Evolutionary conservation across 2,113 vertebrate genomes (phyloP), one percentile per base, ranked within the genome.

Genomic region (Platysternon megacephalum): DNA sequence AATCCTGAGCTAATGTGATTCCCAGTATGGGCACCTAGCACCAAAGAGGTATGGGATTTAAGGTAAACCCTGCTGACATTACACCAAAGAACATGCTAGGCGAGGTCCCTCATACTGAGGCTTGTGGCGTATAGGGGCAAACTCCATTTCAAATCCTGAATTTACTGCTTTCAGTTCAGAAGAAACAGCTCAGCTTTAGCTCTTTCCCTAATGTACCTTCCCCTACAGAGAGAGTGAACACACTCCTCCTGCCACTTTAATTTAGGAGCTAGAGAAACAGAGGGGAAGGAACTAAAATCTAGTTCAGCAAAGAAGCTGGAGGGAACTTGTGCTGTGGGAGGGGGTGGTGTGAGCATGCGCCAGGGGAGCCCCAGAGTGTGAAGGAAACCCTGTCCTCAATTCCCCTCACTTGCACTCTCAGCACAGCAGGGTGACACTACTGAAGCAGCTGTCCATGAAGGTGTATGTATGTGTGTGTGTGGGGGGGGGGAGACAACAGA

Each of bases 151-250:
- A 91, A 46, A 8, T 12, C 22, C 11, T 1, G 28, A 86, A 76
- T 51, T 7, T 52, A 9, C 0, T 3, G 32, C 16, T 44, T 80
- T 81, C 84, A 24, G 21, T 26, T 4, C 0, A 2, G 56, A 9
- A 0, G 0, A 2, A 39, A 9, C 49, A 26, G 22, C 2, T 1
- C 39, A 87, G 79, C 48, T 24, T 78, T 13, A 76, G 5, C 39
- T 74, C 68, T 55, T 0, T 0, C 3, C 29, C 0, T 3, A 61
- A 35, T 0, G 2, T 48, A 49, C 74, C 85, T 32, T 68, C 11
- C 16, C 48, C 79, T 2, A 2, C 0, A 1, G 65, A 35, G 48
- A 80, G 74, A 32, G 49, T 24, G 78, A 12, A 3, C 28, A 48
- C 61, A 51, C 51, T 44, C 78, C 85, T 96, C 82, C 22, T 44